phyloP scores from a whole-genome alignment of 2,113 vertebrate genomes.

The Pimephales promelas region DNA sequence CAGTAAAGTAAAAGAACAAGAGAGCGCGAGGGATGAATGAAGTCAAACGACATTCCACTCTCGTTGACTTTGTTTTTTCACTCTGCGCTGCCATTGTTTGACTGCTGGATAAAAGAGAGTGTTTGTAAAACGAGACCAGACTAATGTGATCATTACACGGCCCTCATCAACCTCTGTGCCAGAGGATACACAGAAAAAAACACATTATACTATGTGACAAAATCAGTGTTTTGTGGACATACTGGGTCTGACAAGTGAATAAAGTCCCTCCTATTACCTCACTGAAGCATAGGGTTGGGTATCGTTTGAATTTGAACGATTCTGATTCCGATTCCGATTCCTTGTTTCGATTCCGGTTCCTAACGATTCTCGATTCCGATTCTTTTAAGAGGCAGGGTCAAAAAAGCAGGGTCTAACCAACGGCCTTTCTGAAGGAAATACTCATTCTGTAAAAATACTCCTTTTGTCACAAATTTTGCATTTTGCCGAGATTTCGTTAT shows the following conservation, averaged over 20 bases:
- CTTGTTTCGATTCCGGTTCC: too few relatives aligned
- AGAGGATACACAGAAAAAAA: not conserved
- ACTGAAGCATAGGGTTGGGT: not conserved
- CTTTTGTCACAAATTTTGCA: too few relatives aligned
- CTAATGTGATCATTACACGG: constrained; percentile 9
- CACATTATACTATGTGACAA: not conserved
- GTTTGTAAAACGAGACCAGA: constrained; percentile 11
- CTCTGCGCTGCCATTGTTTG: constrained; percentile 40
- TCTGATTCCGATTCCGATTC: too few relatives aligned
- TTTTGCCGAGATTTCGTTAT: too few relatives aligned
- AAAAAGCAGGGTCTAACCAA: too few relatives aligned
- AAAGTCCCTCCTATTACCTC: not conserved
- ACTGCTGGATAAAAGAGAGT: constrained; percentile 19
- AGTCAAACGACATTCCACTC: constrained; percentile 5
- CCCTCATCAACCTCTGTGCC: not conserved
- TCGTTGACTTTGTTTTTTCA: constrained; percentile 28
- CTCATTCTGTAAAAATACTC: too few relatives aligned
- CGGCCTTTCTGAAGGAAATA: too few relatives aligned
- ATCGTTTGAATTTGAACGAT: too few relatives aligned
- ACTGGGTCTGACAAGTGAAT: constrained; percentile 1
- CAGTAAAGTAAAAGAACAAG: not conserved
- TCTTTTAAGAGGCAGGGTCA: too few relatives aligned
- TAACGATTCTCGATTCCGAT: too few relatives aligned
- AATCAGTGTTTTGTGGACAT: not conserved
- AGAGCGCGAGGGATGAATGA: constrained; percentile 22